A percentile compares a stretch with the other conserved stretches of the same genome.
Conservation (phyloP, 2,113 vertebrate genomes). For the Podiceps cristatus region DNA sequence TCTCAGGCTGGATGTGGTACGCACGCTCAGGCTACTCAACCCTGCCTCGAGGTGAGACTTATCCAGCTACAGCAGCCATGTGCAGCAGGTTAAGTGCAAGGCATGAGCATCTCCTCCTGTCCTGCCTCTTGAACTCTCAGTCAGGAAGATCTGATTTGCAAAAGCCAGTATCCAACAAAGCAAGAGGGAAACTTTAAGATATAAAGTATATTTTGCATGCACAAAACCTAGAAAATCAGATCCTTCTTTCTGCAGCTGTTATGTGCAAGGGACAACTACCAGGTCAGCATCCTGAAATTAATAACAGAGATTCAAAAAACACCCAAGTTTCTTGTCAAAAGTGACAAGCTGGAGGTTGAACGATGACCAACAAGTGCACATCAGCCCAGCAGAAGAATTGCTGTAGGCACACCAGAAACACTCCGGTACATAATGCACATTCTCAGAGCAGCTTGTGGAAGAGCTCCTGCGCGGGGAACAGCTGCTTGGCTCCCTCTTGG, state of each 20-base stretch:
- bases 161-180: background rate
- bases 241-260: background rate
- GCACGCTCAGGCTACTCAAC: background rate
- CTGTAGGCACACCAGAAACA: background rate
- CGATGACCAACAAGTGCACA: background rate
- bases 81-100: background rate
- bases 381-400: background rate
- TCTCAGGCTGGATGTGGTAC: background rate
- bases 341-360: background rate
- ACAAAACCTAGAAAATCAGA: background rate
- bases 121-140: background rate
- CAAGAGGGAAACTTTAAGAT: background rate
- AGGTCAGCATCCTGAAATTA: background rate
- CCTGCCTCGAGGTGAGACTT: rapidly evolving
- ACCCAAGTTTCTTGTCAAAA: background rate
- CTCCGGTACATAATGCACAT: background rate
- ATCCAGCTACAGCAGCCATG: background rate
- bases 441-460: background rate
- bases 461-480: background rate
- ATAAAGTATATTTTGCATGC: background rate
- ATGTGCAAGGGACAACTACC: rapidly evolving
- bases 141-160: background rate
- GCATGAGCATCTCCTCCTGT: background rate
- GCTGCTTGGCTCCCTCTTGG: conserved; percentile 48
- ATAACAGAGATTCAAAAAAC: background rate